Evolutionary conservation across 2,888 invertebrate species (phyloP).

Genomic region (Sepiola atlantica): DNA sequence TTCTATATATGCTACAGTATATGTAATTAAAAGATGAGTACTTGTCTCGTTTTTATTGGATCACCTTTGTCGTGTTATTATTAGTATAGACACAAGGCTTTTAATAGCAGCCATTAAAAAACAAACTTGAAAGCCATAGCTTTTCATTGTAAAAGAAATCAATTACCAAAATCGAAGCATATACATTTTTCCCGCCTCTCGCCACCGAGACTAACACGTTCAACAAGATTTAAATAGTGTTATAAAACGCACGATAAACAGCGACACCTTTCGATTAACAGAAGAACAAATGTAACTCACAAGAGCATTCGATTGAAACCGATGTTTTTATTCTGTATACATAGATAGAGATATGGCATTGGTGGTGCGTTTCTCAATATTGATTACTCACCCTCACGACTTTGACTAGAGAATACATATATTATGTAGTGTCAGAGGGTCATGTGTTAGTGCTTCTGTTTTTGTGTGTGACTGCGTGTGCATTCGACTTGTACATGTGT

Average conservation of each 20-base stretch:
- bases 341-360: not conserved
- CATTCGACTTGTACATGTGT: not conserved
- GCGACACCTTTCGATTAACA: not conserved
- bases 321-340: slow-evolving; percentile 1
- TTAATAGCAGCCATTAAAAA: no score
- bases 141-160: not conserved
- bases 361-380: not conserved
- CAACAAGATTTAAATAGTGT: not conserved
- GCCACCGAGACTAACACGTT: not conserved
- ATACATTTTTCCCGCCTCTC: not conserved
- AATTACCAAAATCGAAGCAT: not conserved
- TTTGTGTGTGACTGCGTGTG: not conserved
- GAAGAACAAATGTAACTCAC: not conserved
- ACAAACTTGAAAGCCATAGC: not conserved
- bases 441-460: not conserved
- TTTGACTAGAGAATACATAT: not conserved
- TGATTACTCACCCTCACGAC: not conserved
- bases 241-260: not conserved
- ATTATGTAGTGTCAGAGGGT: no score
- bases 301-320: not conserved
- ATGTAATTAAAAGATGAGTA: no score
- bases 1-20: no score
- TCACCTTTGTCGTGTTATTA: no score
- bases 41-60: no score
- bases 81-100: no score